Evolutionary conservation across 2,113 vertebrate species (phyloP), one percentile per base, ranked within the genome.

Genomic region (Alces alces): DNA sequence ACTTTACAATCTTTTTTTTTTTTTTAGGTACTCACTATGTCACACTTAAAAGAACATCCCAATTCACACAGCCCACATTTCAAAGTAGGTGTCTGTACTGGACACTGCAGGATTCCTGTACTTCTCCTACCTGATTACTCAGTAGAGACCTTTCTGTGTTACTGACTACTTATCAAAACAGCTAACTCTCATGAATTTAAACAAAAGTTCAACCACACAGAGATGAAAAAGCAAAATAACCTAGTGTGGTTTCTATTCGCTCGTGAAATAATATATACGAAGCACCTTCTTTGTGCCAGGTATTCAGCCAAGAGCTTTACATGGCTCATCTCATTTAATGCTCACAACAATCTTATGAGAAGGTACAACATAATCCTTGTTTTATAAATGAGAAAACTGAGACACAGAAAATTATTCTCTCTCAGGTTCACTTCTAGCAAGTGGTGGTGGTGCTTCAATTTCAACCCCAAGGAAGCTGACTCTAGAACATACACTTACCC

Each of bases 211-310:
- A 96, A 90, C 16, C 33, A 79, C 28, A 86, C 3, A 92, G 39
- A 93, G 27, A 89, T 91, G 15, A 43, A 70, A 93, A 97, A 60
- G 33, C 39, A 95, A 94, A 96, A 92, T 60, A 94, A 76, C 17
- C 16, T 57, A 52, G 2, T n/a, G 7, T 7, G 55, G 9, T 30
- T 80, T 87, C 61, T 70, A 92, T 21, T 86, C 6, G 17, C 25
- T 84, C 54, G 52, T 15, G 11, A 87, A 89, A 86, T 93, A 79
- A 93, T 76, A 82, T 21, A 58, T 25, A 73, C 13, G 13, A 23
- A 66, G 36, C 33, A 84, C 21, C 21, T 61, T 85, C 54, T 87
- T 52, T 45, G 39, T n/a, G 33, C 33, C 39, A 86, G 11, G 61
- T 30, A 80, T 28, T 92, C 55, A 91, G 78, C 33, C 61, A 91